phyloP scores from a whole-genome alignment of 2,888 invertebrate species.

The Drosophila paramelanica region DNA sequence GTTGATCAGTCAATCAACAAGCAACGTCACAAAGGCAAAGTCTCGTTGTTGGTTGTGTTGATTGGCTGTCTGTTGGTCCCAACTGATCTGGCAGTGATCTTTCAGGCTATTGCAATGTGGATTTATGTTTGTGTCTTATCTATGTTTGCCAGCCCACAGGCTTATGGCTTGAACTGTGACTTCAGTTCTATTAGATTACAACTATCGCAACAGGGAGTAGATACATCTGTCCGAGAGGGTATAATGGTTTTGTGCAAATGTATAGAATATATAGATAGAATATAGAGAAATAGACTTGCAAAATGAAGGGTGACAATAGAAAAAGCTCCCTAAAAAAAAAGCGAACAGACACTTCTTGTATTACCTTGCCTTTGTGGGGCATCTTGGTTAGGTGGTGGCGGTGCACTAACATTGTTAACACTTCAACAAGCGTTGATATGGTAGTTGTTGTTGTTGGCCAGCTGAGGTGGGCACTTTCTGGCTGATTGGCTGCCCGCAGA shows the following conservation, averaged over 20 bases:
- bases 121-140: slow-evolving; percentile 48
- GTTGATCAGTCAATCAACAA: slow-evolving; percentile 76
- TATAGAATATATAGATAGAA: no score
- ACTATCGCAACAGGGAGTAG: not conserved
- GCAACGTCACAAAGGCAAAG: not conserved
- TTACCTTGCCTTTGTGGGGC: slow-evolving; percentile 8
- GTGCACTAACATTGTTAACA: slow-evolving; percentile 82
- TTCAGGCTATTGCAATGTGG: slow-evolving; percentile 24
- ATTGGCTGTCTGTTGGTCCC: slow-evolving; percentile 40
- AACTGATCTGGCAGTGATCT: slow-evolving; percentile 52
- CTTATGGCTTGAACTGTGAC: slow-evolving; percentile 55
- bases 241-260: no score
- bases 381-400: slow-evolving; percentile 45
- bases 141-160: slow-evolving; percentile 13
- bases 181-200: slow-evolving; percentile 24
- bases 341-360: not conserved
- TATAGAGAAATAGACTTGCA: no score
- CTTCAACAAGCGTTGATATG: slow-evolving; percentile 80
- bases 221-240: no score
- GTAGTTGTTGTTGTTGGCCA: slow-evolving; percentile 28
- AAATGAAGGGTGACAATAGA: not conserved
- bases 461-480: not conserved
- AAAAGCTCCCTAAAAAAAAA: not conserved
- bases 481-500: not conserved
- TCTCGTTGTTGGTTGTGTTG: slow-evolving; percentile 20